Percentiles rank a stretch among this genome's conserved stretches.
Conservation (phyloP, 2,888 invertebrate genomes). For the Oscheius myriophilus region DNA sequence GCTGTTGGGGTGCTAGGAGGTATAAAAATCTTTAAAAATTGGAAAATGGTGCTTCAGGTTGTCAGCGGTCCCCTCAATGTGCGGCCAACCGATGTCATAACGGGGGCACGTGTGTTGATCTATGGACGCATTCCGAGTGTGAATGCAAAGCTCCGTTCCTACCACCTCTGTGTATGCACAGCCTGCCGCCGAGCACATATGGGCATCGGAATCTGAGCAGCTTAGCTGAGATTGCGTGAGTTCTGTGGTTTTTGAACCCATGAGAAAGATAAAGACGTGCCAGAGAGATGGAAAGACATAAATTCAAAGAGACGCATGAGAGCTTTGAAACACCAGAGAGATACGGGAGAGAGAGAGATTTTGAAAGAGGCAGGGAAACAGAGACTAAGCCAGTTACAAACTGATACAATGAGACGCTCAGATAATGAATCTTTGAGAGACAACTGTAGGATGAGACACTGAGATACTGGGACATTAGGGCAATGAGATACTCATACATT, state of each 20-base stretch:
- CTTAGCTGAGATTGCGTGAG: slow-evolving; percentile 27
- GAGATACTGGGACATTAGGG: too few species aligned
- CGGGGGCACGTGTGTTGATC: slow-evolving; percentile 60
- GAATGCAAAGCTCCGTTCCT: slow-evolving; percentile 62
- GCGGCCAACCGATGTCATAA: slow-evolving; percentile 56
- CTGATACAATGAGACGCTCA: too few species aligned
- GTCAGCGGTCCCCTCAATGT: slow-evolving; percentile 58
- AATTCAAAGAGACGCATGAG: too few species aligned
- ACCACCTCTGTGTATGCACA: slow-evolving; percentile 56
- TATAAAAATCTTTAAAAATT: not conserved
- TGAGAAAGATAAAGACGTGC: too few species aligned
- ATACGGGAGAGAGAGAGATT: too few species aligned
- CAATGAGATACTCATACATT: too few species aligned
- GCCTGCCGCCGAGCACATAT: slow-evolving; percentile 62
- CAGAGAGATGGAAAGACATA: too few species aligned
- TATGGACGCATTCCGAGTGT: slow-evolving; percentile 61
- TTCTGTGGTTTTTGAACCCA: not conserved
- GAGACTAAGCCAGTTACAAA: too few species aligned
- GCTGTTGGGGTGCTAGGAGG: slow-evolving; percentile 38
- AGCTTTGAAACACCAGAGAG: too few species aligned
- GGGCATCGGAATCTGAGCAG: slow-evolving; percentile 46
- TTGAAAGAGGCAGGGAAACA: too few species aligned
- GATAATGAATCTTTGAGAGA: too few species aligned
- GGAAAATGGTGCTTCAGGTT: slow-evolving; percentile 39
- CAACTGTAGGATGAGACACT: too few species aligned